phyloP scores from a whole-genome alignment of 2,113 vertebrate genomes.

The Podilymbus podiceps region DNA sequence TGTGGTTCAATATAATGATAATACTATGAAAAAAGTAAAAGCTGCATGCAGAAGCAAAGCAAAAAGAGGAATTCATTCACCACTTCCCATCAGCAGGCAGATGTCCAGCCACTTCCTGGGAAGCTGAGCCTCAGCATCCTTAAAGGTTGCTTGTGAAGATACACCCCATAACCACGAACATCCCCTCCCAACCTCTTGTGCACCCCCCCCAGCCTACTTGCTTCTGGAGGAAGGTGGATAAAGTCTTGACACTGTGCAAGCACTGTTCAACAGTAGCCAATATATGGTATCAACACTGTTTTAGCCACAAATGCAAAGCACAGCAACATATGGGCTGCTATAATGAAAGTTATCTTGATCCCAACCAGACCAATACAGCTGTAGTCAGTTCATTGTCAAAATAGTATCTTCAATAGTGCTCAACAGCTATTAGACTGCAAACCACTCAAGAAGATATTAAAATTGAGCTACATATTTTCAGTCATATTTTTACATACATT shows the following conservation, averaged over 20 bases:
- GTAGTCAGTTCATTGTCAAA: neutral
- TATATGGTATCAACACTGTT: neutral
- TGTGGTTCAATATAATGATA: rapidly evolving
- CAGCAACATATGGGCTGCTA: neutral
- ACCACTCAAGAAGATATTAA: neutral
- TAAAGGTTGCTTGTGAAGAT: neutral
- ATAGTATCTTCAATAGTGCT: rapidly evolving
- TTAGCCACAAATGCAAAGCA: neutral
- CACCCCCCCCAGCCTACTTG: neutral
- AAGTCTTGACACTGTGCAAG: neutral
- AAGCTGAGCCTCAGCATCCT: neutral
- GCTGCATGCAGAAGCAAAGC: neutral
- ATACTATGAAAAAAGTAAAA: neutral
- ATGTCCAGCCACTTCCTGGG: neutral
- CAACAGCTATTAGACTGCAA: neutral
- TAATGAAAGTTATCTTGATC: neutral
- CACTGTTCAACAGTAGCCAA: neutral
- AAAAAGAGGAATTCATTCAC: neutral
- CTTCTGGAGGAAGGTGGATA: neutral
- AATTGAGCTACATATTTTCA: neutral
- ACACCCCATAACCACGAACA: neutral
- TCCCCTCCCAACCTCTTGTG: too few species aligned
- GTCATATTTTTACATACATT: neutral
- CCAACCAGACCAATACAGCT: neutral
- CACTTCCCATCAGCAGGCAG: neutral